Conservation (phyloP, 2,113 vertebrate species). For the Hyla sarda region DNA sequence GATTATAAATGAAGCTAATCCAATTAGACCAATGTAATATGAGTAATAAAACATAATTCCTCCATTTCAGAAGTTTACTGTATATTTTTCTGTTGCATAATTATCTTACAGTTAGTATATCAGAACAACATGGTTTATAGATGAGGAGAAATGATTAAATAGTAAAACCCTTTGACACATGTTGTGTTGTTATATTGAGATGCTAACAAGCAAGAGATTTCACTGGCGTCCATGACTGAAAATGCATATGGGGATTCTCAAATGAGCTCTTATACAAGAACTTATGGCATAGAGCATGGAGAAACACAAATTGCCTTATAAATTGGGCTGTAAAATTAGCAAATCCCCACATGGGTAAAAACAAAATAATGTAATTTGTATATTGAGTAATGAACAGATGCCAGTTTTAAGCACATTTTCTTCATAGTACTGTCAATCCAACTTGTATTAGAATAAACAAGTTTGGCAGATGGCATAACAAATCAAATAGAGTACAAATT, state of each 20-base stretch:
- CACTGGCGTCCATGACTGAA: not conserved
- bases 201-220: not conserved
- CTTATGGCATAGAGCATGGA: not conserved
- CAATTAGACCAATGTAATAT: no score
- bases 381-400: slow-evolving; percentile 65
- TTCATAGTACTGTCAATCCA: slow-evolving; percentile 63
- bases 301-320: slow-evolving; percentile 61
- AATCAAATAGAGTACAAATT: slow-evolving; percentile 71
- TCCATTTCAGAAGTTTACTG: no score
- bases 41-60: no score
- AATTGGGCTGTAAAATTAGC: slow-evolving; percentile 61
- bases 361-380: slow-evolving; percentile 66
- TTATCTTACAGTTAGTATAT: not conserved
- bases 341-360: slow-evolving; percentile 66
- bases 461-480: slow-evolving; percentile 72
- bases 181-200: slow-evolving; percentile 19
- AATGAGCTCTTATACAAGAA: not conserved
- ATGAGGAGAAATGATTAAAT: not conserved
- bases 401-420: slow-evolving; percentile 61
- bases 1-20: no score
- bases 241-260: slow-evolving; percentile 18
- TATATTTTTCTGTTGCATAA: no score
- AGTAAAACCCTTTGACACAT: not conserved
- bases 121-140: no score
- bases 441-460: slow-evolving; percentile 62